These are phyloP conservation scores for Yponomeuta cagnagella DNA, from an alignment of 2,888 invertebrate genomes.

Conservation along the genomic window DNA sequence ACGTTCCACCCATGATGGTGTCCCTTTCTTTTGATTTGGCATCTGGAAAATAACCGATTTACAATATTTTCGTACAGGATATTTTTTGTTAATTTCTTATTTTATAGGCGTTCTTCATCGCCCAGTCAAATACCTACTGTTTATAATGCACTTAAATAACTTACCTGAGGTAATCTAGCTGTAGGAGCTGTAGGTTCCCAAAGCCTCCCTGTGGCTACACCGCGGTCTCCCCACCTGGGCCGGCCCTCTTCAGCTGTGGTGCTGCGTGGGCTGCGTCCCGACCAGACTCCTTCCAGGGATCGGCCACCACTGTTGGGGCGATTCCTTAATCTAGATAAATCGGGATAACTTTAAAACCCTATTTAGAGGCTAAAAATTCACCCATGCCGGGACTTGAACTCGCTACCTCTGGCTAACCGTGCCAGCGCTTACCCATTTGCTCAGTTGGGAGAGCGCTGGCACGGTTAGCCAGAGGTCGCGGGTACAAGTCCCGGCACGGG, in stretches of 20 bases:
- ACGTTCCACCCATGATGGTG: constrained; percentile 75
- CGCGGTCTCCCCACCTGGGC: constrained; percentile 84
- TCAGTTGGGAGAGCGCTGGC: no score
- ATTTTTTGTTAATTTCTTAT: no score
- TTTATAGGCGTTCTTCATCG: no score
- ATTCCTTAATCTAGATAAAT: constrained; percentile 26
- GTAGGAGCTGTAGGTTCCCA: constrained; percentile 78
- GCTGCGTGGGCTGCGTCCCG: constrained; percentile 51
- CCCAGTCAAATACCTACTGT: no score
- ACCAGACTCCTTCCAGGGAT: constrained; percentile 49
- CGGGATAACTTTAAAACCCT: neutral
- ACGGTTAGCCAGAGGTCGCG: no score
- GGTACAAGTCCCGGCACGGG: no score
- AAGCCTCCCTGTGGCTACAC: constrained; percentile 79
- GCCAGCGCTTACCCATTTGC: no score
- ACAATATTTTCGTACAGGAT: no score
- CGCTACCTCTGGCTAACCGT: no score
- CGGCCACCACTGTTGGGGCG: constrained; percentile 43
- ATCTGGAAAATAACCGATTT: constrained; percentile 39
- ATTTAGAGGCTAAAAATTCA: neutral
- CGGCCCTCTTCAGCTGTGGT: constrained; percentile 75
- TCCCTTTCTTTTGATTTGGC: constrained; percentile 68
- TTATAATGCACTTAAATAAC: neutral
- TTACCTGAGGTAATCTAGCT: constrained; percentile 66
- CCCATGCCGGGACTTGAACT: no score